These are phyloP conservation scores for Acanthisitta chloris DNA, from an alignment of 2,113 vertebrate genomes.

Conservation along the genomic window DNA sequence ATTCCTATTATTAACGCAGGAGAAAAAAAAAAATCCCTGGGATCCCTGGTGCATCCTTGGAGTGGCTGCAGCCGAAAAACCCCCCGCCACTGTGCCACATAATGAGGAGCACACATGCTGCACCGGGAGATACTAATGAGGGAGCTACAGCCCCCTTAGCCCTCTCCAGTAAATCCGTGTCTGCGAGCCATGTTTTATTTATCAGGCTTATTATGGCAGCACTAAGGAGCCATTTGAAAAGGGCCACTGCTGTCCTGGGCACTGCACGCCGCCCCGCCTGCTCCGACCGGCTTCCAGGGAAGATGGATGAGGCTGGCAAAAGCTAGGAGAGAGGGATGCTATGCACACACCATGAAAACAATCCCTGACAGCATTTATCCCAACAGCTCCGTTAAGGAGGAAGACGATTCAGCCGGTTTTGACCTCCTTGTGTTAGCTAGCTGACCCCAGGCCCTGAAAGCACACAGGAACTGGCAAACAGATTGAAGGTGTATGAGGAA, in stretches of 20 bases:
- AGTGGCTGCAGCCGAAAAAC: conserved; percentile 44
- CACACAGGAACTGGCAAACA: background rate
- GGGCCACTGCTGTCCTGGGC: background rate
- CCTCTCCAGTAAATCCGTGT: conserved; percentile 62
- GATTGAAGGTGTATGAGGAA: background rate
- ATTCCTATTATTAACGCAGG: conserved; percentile 14
- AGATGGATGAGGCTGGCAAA: background rate
- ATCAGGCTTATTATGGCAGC: conserved; percentile 62
- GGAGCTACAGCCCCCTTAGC: conserved; percentile 59
- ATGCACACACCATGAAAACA: fast-evolving
- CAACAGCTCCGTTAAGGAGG: background rate
- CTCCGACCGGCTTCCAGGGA: background rate
- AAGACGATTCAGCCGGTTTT: background rate
- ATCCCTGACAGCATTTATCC: background rate
- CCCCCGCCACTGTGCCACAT: conserved; percentile 49
- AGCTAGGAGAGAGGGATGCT: background rate
- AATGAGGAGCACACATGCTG: conserved; percentile 59
- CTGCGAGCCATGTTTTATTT: conserved; percentile 64
- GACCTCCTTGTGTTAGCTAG: background rate
- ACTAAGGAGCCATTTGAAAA: conserved; percentile 59
- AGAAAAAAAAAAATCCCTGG: background rate
- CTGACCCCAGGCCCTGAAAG: background rate
- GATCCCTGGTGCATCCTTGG: conserved; percentile 26
- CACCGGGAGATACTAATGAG: conserved; percentile 62
- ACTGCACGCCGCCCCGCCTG: background rate